Conservation (phyloP, 2,888 invertebrate genomes). For the Busseola fusca region DNA sequence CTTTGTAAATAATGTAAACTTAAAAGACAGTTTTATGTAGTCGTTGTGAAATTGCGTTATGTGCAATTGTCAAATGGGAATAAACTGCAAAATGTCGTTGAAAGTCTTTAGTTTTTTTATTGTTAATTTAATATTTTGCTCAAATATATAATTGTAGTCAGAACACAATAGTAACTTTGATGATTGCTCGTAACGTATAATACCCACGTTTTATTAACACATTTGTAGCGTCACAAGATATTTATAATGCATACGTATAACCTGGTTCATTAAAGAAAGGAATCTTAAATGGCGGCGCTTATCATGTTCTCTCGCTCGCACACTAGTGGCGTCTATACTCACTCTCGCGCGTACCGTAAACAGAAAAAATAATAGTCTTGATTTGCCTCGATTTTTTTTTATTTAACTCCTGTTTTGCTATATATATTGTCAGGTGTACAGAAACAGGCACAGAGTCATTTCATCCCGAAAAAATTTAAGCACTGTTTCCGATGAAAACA, state of each 20-base stretch:
- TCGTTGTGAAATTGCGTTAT: constrained; percentile 50
- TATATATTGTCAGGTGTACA: too few relatives aligned
- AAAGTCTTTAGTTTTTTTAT: constrained; percentile 29
- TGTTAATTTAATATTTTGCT: constrained; percentile 58
- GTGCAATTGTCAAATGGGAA: constrained; percentile 55
- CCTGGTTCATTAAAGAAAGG: too few relatives aligned
- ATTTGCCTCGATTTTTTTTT: too few relatives aligned
- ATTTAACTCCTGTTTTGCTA: too few relatives aligned
- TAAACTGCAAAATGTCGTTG: constrained; percentile 33
- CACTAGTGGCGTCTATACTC: too few relatives aligned
- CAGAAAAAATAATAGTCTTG: too few relatives aligned
- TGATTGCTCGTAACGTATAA: constrained; percentile 53
- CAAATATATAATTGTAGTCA: constrained; percentile 53
- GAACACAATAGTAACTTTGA: constrained; percentile 47
- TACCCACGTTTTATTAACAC: constrained; percentile 37
- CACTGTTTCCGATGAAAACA: too few relatives aligned
- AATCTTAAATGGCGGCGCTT: too few relatives aligned
- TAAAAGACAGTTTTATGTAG: constrained; percentile 66
- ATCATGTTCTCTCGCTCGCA: too few relatives aligned
- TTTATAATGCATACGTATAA: constrained; percentile 15
- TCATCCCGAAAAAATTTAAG: too few relatives aligned
- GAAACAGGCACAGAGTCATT: too few relatives aligned
- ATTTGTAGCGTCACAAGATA: constrained; percentile 46
- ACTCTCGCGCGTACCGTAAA: too few relatives aligned
- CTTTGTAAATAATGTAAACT: constrained; percentile 69